phyloP scores from a whole-genome alignment of 1,140 invertebrate species.

The Argopecten irradians region DNA sequence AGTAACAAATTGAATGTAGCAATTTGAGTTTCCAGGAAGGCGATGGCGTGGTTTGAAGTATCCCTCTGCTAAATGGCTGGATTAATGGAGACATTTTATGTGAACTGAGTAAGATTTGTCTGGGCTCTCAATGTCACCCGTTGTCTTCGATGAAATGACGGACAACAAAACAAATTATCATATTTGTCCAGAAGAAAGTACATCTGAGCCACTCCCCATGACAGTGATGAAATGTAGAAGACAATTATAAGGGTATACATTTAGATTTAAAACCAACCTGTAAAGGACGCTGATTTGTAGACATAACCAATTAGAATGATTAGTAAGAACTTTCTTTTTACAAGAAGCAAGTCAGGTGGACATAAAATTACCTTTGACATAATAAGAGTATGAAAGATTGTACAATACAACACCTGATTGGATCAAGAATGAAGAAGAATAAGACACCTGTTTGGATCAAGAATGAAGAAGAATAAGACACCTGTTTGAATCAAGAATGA shows the following conservation, averaged over 20 bases:
- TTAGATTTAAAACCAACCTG: background rate
- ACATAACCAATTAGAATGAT: background rate
- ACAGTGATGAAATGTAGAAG: background rate
- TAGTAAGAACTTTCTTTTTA: background rate
- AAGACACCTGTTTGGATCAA: too few relatives aligned
- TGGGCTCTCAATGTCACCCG: background rate
- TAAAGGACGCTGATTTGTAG: too few relatives aligned
- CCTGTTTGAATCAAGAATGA: too few relatives aligned
- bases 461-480: too few relatives aligned
- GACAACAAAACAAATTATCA: background rate
- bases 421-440: too few relatives aligned
- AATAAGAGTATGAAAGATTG: too few relatives aligned
- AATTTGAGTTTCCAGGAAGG: background rate
- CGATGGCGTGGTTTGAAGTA: background rate
- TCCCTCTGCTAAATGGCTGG: background rate
- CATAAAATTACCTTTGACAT: too few relatives aligned
- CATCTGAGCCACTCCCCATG: background rate
- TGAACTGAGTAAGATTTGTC: background rate
- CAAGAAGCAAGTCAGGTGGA: background rate
- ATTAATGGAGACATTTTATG: background rate
- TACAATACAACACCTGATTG: too few relatives aligned
- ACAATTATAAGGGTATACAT: background rate
- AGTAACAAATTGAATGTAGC: background rate
- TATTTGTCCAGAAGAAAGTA: background rate
- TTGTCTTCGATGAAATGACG: background rate